Base-by-base conservation (phyloP, 2,888 invertebrate genomes). In the Anodontia alba region DNA sequence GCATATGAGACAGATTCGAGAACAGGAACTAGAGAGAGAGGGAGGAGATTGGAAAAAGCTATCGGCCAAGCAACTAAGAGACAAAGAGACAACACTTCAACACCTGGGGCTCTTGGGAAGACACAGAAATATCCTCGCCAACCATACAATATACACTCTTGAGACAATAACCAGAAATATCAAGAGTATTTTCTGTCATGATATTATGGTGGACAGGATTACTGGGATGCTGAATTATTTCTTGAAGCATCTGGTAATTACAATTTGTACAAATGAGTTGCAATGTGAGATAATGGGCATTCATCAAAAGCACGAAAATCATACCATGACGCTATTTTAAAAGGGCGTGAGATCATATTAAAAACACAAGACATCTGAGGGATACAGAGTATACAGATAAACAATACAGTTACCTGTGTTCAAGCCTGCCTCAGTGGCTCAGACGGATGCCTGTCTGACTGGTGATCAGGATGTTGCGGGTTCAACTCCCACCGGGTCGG, bases 191-290 rank as follows among this genome's bases (percentile, higher is more conserved):
- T 98, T 99, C 95, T 98, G 97, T 87, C 98, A 98, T 93, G 96
- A 96, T 54, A 97, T 98, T 10, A 97, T 99, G 95, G 98, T 98
- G 0, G 98, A 99, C 93, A 96, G 99, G 38, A 97, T 99, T 80
- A 98, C 98, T 0, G 96, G 97, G 15, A 99, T 99, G 99, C 96
- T 99, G 77, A 99, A 99, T 95, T 98, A 99, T 95, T 98, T 99
- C 94, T 95, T 99, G 42, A 95, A 97, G 68, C 97, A 98, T 94
- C 95, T 99, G 81, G 98, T 95, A 76, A 88, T 92, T 87, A 26
- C 2, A 46, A 12, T 46, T 8, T 42, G 42, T 42, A 42, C 15
- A 42, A 42, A 42, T 42, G n/a, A 20, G 23, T 15, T 66, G n/a
- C n/a, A n/a, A n/a, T n/a, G n/a, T n/a, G n/a, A n/a, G n/a, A n/a